These are phyloP conservation scores for Mirounga angustirostris DNA, from an alignment of 2,113 vertebrate species.

Conservation along the genomic window DNA sequence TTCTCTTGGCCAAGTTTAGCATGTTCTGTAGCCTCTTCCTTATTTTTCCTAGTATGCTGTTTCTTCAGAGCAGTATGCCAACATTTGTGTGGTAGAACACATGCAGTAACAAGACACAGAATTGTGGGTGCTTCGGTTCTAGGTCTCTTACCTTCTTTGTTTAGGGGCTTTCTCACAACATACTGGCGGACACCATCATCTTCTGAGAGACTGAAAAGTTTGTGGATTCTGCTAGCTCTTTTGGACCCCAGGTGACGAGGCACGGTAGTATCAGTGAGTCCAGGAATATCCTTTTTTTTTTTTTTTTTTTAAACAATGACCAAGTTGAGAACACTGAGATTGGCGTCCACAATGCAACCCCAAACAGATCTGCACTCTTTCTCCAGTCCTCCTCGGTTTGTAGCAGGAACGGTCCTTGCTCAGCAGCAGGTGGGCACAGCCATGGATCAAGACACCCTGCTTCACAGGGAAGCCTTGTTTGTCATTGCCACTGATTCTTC, in stretches of 20 bases:
- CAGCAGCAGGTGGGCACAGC: neutral
- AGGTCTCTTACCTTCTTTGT: neutral
- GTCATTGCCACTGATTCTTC: neutral
- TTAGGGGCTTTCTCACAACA: neutral
- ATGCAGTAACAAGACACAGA: conserved; percentile 89
- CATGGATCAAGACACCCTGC: neutral
- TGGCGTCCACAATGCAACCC: neutral
- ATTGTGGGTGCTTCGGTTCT: neutral
- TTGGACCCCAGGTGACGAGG: neutral
- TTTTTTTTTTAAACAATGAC: neutral
- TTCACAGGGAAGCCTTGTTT: neutral
- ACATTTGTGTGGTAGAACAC: conserved; percentile 92
- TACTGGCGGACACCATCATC: neutral
- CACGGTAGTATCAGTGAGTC: neutral
- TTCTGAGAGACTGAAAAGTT: neutral
- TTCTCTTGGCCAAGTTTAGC: conserved; percentile 92
- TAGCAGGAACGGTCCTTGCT: neutral
- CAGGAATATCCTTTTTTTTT: neutral
- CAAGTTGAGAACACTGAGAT: neutral
- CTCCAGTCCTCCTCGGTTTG: neutral
- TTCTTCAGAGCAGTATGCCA: conserved; percentile 93
- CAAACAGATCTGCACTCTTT: neutral
- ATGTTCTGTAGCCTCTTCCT: conserved; percentile 93
- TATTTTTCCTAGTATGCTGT: conserved; percentile 93
- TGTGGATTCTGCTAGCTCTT: neutral